Evolutionary conservation across 2,797 vertebrate species (phyloP).

Genomic region (Mormyrus proboscirostris): DNA sequence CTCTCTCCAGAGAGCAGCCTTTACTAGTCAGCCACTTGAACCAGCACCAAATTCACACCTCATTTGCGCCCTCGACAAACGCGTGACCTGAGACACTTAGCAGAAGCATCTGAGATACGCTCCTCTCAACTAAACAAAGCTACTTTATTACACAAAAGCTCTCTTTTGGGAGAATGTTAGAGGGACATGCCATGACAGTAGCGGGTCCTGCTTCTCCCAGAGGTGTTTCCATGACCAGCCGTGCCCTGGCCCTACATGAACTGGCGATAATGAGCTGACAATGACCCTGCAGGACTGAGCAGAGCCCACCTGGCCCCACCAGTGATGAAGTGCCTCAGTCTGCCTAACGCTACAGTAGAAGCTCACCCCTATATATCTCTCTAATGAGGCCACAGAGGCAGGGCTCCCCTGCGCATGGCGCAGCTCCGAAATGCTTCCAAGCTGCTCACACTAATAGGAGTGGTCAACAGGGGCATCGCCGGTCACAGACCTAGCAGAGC

Average conservation of each 20-base stretch:
- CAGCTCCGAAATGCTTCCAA: conserved; percentile 62
- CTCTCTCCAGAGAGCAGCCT: not conserved
- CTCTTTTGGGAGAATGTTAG: not conserved
- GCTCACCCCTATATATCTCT: conserved; percentile 60
- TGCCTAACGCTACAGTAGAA: conserved; percentile 26
- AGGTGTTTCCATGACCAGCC: not conserved
- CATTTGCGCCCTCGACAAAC: not conserved
- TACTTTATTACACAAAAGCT: not conserved
- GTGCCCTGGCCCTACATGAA: not conserved
- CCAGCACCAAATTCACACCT: not conserved
- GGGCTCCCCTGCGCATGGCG: conserved; percentile 60
- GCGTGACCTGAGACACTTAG: not conserved
- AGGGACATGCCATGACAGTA: not conserved
- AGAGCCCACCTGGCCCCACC: not conserved
- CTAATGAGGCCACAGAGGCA: conserved; percentile 65
- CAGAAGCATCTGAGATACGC: not conserved
- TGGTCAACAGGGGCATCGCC: conserved; percentile 52
- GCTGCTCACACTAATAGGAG: conserved; percentile 69
- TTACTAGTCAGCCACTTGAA: not conserved
- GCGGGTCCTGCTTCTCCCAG: not conserved
- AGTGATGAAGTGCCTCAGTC: conserved; percentile 25
- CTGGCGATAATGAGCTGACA: conserved; percentile 12
- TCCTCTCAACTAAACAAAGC: not conserved
- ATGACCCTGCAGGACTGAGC: not conserved
- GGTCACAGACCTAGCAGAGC: conserved; percentile 65